Evolutionary conservation across 2,797 vertebrate species (phyloP), one percentile per base, ranked within the genome.

Genomic region (Peromyscus eremicus): DNA sequence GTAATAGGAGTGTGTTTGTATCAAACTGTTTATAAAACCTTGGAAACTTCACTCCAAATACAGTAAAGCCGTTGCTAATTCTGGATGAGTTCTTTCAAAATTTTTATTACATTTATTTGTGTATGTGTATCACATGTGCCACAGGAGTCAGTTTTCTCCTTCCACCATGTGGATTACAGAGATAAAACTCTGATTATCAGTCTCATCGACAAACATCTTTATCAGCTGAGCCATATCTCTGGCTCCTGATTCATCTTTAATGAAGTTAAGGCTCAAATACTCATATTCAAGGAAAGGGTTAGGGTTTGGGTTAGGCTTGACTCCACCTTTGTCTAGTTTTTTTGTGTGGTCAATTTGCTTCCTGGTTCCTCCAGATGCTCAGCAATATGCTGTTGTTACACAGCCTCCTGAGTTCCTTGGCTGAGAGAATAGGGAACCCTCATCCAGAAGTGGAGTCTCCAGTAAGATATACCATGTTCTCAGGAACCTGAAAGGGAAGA

Each of bases 1-100:
- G 6, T 14, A 95, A 81, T 93, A 95, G 64, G n/a, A 62, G 73
- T 70, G 37, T 71, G 46, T 46, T 97, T 95, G n/a, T 84, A 9
- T 71, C 91, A 85, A 73, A 55, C 66, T 84, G 34, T 95, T 94
- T 94, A 89, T 82, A 73, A 96, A 91, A 73, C 52, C 57, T 43
- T 79, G 64, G 79, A 81, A 71, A 52, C n/a, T 88, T 91, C 49
- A 32, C 64, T 92, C 87, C n/a, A 84, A 75, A 83, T 37, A 80
- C 34, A 70, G 60, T 86, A 66, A 79, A 95, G 91, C 85, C 64
- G n/a, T 80, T 88, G 75, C 73, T 27, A 40, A 92, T 90, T 92
- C 80, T 94, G 95, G 96, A 86, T 92, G 88, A 87, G 37, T 57
- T 55, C 8, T 55, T 52, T 6, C n/a, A 76, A 43, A 57, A 12